A percentile compares a stretch with the other conserved stretches of the same genome.
Conservation (phyloP, 2,113 vertebrate genomes). For the Dendropsophus ebraccatus region DNA sequence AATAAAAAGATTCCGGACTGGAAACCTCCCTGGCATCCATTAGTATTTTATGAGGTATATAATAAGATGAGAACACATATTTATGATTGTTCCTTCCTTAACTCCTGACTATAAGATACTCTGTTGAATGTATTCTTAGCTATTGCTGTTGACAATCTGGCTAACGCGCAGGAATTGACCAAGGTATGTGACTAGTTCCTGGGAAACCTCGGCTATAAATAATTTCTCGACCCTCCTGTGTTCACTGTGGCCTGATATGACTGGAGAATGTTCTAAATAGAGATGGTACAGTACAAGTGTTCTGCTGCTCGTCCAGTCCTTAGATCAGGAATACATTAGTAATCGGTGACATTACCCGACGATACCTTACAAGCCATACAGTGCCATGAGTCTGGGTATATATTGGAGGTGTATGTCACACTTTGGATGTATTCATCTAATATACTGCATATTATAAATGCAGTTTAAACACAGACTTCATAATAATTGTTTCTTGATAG, state of each 20-base stretch:
- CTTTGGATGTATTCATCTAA: too few species aligned
- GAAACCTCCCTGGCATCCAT: neutral
- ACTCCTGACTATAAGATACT: conserved; percentile 76
- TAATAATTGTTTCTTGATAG: too few species aligned
- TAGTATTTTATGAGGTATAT: neutral
- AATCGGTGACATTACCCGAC: too few species aligned
- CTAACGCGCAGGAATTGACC: conserved; percentile 89
- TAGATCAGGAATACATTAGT: neutral
- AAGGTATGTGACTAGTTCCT: conserved; percentile 73
- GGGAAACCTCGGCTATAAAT: conserved; percentile 4
- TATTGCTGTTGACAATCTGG: conserved; percentile 93
- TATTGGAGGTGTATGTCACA: too few species aligned
- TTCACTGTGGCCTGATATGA: neutral
- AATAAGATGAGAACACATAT: neutral
- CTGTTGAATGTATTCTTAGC: conserved; percentile 93
- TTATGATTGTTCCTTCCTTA: conserved; percentile 15
- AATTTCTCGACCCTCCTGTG: neutral
- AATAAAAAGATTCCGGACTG: neutral
- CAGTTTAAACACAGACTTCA: too few species aligned
- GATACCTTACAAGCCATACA: too few species aligned
- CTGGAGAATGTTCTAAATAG: neutral
- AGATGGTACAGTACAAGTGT: too few species aligned
- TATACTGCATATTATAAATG: too few species aligned
- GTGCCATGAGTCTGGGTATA: too few species aligned
- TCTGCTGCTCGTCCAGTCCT: neutral